Base-by-base conservation (phyloP, 2,797 vertebrate genomes). In the Intellagama lesueurii region DNA sequence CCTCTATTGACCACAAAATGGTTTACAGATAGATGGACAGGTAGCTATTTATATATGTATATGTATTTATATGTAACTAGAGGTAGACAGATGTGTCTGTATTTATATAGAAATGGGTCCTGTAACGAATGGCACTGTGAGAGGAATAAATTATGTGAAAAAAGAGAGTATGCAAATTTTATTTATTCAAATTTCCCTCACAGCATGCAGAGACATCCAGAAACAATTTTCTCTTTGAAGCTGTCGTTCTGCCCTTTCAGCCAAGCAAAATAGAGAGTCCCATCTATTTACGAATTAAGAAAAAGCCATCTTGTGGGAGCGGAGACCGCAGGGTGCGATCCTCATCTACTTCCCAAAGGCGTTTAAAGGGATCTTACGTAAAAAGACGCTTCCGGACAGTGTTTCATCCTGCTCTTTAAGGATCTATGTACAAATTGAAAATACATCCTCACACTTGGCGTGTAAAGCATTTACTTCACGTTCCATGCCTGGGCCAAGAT, bases 151-250 rank as follows among this genome's bases (percentile, higher is more conserved):
- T 89, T 80, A 84, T 7, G 22, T 2, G 56, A 26, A 16, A 4
- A 1, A 22, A 56, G 9, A 56, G 52, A 64, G 28, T 72, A 80
- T 85, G 88, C 35, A 89, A 73, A 89, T 89, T 79, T 80, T 78
- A 89, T 79, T 44, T 68, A 70, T 72, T 72, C 35, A 64, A 80
- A 72, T 85, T 89, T 79, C 49, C 40, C 76, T 85, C 88, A 60
- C 88, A 89, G 82, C 76, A 80, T 44, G 88, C 32, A 85, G n/a
- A 44, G 49, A 44, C 76, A 72, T 28, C 4, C 49, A 80, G 88
- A 80, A 72, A 80, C 76, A 89, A 85, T 81, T 60, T 73, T 30
- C 49, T 4, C 52, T 64, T 44, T 89, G 80, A 73, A 80, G 85
- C 40, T 47, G 28, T 73, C 83, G 16, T 73, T 28, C 56, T 79